Conservation (phyloP, 2,888 invertebrate genomes). For the Leucophora obtusa region DNA sequence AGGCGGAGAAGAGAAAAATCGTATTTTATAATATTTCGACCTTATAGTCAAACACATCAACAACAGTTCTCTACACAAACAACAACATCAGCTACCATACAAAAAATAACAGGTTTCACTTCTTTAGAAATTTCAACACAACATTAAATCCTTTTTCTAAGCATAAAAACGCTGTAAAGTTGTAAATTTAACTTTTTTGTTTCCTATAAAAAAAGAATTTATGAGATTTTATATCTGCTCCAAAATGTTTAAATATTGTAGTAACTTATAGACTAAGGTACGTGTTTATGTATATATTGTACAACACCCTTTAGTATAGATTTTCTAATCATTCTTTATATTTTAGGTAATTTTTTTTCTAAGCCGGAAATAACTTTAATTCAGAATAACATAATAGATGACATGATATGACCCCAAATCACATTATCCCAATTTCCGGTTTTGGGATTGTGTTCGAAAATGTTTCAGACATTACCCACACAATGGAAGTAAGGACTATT, state of each 20-base stretch:
- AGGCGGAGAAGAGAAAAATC: conserved; percentile 11
- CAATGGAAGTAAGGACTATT: too few relatives aligned
- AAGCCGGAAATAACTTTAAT: conserved; percentile 66
- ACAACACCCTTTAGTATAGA: conserved; percentile 10
- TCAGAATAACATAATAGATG: conserved; percentile 53
- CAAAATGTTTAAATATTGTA: conserved; percentile 13
- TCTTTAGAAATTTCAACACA: conserved; percentile 40
- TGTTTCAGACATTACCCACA: too few relatives aligned
- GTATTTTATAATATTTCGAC: conserved; percentile 35
- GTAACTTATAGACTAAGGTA: not conserved
- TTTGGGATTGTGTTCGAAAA: too few relatives aligned
- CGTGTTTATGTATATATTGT: not conserved
- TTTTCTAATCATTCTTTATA: conserved; percentile 39
- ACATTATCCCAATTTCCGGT: too few relatives aligned
- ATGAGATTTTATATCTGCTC: conserved; percentile 32
- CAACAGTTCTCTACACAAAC: conserved; percentile 22
- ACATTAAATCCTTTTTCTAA: conserved; percentile 38
- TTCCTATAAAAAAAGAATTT: conserved; percentile 30
- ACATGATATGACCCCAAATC: too few relatives aligned
- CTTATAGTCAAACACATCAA: conserved; percentile 38
- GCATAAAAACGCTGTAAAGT: conserved; percentile 37
- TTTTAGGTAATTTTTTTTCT: conserved; percentile 34
- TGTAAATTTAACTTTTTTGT: conserved; percentile 47
- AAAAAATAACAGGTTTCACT: conserved; percentile 31
- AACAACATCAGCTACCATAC: not conserved